Evolutionary conservation across 1,140 invertebrate genomes (phyloP), one percentile per base, ranked within the genome.

Genomic region (Branchinecta lindahli): DNA sequence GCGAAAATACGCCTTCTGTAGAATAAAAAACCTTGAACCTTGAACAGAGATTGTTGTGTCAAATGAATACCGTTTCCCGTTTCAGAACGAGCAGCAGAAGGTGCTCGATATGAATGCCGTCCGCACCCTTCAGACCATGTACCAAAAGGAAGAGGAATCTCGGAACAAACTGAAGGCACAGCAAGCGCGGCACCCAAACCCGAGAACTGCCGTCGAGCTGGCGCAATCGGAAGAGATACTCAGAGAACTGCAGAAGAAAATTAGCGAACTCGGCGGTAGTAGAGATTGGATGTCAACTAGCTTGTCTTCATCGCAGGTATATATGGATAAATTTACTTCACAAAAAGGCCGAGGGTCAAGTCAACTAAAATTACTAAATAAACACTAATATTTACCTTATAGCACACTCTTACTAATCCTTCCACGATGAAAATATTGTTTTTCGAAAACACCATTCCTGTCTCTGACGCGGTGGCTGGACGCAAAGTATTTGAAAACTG

Each of bases 141-240:
- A 91, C 74, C 88, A 91, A 73, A 84, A 90, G 74, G 89, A 91
- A 74, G 85, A 86, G 75, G 83, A 85, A 73, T 88, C 88, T 77
- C 84, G 90, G 70, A 85, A 89, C 71, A 84, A 84, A 70, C 78
- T 89, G 69, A 82, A 87, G 79, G 85, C 69, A 77, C 83, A 81
- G 76, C 77, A 81, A 73, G 84, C 80, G 81, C 81, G 78, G 76
- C 80, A 75, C 70, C 83, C 77, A 71, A 82, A 80, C 72, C 78
- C 79, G 69, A 80, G 77, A 75, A 80, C 76, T 72, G 77, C 79
- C 72, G 68, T 77, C 77, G 83, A 86, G 75, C 74, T 87, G 67
- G 77, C 78, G 5, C 84, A 84, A 61, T 83, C 85, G 4, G 84
- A 85, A 75, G 80, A 83, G 72, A 80, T 84, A 73, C 82, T 87